These are phyloP conservation scores for Virgularia gustaviana DNA, from an alignment of 92 coral and sea anemone genomes.

Conservation along the genomic window DNA sequence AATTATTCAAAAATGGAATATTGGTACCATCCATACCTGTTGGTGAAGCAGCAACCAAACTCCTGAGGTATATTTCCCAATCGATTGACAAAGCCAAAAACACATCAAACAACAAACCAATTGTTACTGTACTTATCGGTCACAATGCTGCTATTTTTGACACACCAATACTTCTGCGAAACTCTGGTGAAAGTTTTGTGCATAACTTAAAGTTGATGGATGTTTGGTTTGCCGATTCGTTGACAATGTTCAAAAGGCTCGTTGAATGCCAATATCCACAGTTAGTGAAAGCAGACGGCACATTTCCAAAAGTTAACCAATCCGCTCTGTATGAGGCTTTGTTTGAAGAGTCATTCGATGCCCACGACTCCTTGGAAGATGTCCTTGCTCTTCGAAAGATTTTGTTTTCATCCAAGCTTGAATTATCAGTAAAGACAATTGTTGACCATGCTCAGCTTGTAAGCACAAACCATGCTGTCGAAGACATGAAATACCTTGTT, in stretches of 20 bases:
- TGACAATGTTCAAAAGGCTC: slow-evolving; percentile 43
- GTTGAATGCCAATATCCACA: slow-evolving; percentile 36
- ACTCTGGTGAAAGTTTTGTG: slow-evolving; percentile 39
- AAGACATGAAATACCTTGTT: slow-evolving; percentile 61
- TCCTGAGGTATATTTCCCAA: slow-evolving; percentile 32
- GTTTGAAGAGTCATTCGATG: slow-evolving; percentile 49
- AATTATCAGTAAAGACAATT: slow-evolving; percentile 35
- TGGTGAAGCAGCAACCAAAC: slow-evolving; percentile 36
- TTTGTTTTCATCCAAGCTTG: slow-evolving; percentile 47
- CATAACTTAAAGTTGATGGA: slow-evolving; percentile 30
- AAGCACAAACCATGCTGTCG: slow-evolving; percentile 39
- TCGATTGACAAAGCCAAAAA: slow-evolving; percentile 16
- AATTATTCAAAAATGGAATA: slow-evolving; percentile 9
- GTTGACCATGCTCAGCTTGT: slow-evolving; percentile 27
- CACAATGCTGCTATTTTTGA: slow-evolving; percentile 43
- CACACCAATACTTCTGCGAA: slow-evolving; percentile 39
- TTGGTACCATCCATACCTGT: slow-evolving; percentile 37
- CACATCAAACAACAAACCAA: slow-evolving; percentile 14
- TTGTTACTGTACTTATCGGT: slow-evolving; percentile 40
- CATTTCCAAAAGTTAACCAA: slow-evolving; percentile 33
- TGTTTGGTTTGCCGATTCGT: slow-evolving; percentile 47
- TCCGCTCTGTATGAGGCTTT: slow-evolving; percentile 40
- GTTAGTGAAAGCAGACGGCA: slow-evolving; percentile 18
- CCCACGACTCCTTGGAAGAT: slow-evolving; percentile 62
- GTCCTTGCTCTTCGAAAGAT: slow-evolving; percentile 52